A percentile compares a stretch with the other conserved stretches of the same genome.
phyloP scores from a whole-genome alignment of 2,888 invertebrate genomes.

The Chloromyia formosa region DNA sequence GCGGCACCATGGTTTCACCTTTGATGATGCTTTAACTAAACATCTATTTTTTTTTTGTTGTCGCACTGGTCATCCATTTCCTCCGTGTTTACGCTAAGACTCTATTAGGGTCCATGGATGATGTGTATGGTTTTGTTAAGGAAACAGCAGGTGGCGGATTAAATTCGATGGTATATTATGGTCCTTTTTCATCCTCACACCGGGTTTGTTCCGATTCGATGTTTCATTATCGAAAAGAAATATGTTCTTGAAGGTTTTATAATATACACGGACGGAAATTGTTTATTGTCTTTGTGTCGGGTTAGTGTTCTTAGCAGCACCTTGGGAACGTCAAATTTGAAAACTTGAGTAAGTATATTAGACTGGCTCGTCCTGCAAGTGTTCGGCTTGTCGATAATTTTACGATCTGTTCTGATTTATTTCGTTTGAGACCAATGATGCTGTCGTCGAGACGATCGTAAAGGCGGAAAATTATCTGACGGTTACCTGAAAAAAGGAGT shows the following conservation, averaged over 20 bases:
- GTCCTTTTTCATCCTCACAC: neutral
- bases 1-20: slow-evolving; percentile 20
- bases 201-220: neutral
- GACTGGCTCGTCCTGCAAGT: neutral
- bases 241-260: slow-evolving; percentile 14
- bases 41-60: slow-evolving; percentile 29
- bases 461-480: too few species aligned
- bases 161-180: neutral
- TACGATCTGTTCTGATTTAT: neutral
- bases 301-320: neutral
- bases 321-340: neutral
- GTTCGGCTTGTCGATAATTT: neutral
- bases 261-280: neutral
- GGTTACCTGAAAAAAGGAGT: too few species aligned
- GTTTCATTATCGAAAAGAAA: slow-evolving; percentile 1
- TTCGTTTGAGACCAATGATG: neutral
- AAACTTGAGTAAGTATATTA: slow-evolving; percentile 20
- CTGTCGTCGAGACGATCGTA: slow-evolving; percentile 22
- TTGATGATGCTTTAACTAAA: slow-evolving; percentile 33
- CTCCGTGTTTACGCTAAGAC: slow-evolving; percentile 31
- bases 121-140: slow-evolving; percentile 30
- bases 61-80: slow-evolving; percentile 1
- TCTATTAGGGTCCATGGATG: neutral
- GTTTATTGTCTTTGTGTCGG: too few species aligned
- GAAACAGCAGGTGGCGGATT: slow-evolving; percentile 41